A percentile compares a stretch with the other conserved stretches of the same genome.
These are phyloP conservation scores for Troides oblongomaculatus DNA, from an alignment of 2,888 invertebrate species.

Conservation along the genomic window DNA sequence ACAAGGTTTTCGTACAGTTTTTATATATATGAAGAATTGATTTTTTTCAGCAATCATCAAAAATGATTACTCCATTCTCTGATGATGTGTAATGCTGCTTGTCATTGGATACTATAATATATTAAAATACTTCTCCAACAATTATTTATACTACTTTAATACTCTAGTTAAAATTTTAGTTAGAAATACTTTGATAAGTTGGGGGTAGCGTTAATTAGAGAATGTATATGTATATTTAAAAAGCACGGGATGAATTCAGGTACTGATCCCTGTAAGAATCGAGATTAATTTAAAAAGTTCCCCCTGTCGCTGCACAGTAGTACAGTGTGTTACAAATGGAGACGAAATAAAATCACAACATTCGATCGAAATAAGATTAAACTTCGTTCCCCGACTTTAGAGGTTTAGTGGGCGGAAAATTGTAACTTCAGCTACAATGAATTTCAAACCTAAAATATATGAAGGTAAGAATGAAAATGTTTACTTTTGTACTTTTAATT, in stretches of 20 bases:
- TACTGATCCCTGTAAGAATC: constrained; percentile 56
- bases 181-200: too few relatives aligned
- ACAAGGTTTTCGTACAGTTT: too few relatives aligned
- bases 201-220: too few relatives aligned
- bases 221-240: too few relatives aligned
- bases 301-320: constrained; percentile 31
- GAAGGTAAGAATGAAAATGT: neutral
- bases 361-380: constrained; percentile 38
- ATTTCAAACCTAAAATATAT: constrained; percentile 13
- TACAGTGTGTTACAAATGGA: constrained; percentile 34
- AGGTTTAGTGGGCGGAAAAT: constrained; percentile 27
- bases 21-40: too few relatives aligned
- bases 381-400: constrained; percentile 30
- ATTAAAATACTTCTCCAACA: too few relatives aligned
- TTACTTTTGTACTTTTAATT: neutral
- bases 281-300: constrained; percentile 72
- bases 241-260: neutral
- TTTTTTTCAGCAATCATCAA: too few relatives aligned
- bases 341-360: constrained; percentile 36
- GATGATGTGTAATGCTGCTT: too few relatives aligned
- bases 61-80: too few relatives aligned
- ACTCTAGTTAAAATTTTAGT: too few relatives aligned
- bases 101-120: too few relatives aligned
- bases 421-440: constrained; percentile 9
- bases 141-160: too few relatives aligned